These are phyloP conservation scores for Danionella dracula DNA, from an alignment of 2,797 vertebrate species.

Conservation along the genomic window DNA sequence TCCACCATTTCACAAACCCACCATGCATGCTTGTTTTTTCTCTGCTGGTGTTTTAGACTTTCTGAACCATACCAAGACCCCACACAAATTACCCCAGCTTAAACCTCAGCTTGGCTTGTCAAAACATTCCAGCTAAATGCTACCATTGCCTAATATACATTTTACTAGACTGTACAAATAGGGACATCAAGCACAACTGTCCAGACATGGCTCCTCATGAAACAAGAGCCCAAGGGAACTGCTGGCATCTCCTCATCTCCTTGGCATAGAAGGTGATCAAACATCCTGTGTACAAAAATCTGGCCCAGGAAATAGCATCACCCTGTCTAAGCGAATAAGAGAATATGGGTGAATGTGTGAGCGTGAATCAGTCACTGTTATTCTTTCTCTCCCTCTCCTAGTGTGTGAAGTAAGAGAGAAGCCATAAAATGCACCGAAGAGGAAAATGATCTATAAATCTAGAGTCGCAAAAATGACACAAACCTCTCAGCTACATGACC, in stretches of 20 bases:
- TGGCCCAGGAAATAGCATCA: constrained; percentile 27
- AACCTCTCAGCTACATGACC: constrained; percentile 1
- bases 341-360: constrained; percentile 8
- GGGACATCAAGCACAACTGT: constrained; percentile 10
- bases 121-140: constrained; percentile 15
- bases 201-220: not conserved
- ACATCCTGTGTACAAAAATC: constrained; percentile 23
- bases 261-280: constrained; percentile 27
- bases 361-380: constrained; percentile 19
- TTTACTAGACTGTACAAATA: constrained; percentile 7
- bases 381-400: not conserved
- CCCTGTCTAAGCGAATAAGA: constrained; percentile 31
- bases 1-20: too few species aligned
- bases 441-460: constrained; percentile 57
- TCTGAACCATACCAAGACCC: not conserved
- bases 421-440: constrained; percentile 48
- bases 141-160: constrained; percentile 7
- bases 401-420: not conserved
- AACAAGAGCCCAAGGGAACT: constrained; percentile 9
- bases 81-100: constrained; percentile 7
- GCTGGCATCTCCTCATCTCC: constrained; percentile 14
- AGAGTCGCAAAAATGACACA: constrained; percentile 34
- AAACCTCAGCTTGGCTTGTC: not conserved
- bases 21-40: not conserved
- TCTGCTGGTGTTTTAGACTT: not conserved